phyloP scores from a whole-genome alignment of 53 echinoderm and acorn worm genomes.

The Pentamera pediparva region DNA sequence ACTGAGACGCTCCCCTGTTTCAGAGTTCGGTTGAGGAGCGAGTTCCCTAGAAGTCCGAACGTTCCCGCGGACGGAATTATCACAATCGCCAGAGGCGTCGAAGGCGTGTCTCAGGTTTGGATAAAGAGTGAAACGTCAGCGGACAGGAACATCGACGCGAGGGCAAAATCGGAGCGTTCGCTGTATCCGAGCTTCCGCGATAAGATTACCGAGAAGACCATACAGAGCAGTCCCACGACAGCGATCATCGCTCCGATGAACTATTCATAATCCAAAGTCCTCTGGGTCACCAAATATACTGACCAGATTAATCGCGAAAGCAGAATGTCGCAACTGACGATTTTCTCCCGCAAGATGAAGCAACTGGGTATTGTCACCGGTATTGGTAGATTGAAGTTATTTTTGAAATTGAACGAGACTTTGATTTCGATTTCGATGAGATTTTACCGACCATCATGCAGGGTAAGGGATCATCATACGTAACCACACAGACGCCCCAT shows the following conservation, averaged over 20 bases:
- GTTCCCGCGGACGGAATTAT: not conserved
- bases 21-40: not conserved
- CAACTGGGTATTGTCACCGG: not conserved
- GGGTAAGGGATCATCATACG: too few relatives aligned
- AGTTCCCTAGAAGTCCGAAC: not conserved
- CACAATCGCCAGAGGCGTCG: not conserved
- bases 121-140: not conserved
- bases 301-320: not conserved
- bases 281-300: not conserved
- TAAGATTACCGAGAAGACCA: not conserved
- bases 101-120: not conserved
- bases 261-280: not conserved
- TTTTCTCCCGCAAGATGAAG: not conserved
- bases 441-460: too few relatives aligned
- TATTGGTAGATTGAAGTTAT: not conserved
- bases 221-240: not conserved
- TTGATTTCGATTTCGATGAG: too few relatives aligned
- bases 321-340: not conserved
- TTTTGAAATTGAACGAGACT: too few relatives aligned
- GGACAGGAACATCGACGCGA: not conserved
- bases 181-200: constrained; percentile 2
- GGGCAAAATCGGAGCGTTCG: not conserved
- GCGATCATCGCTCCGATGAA: not conserved
- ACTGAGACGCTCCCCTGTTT: not conserved
- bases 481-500: too few relatives aligned